Conservation (phyloP, 2,888 invertebrate species). For the Diplolepis rosae region DNA sequence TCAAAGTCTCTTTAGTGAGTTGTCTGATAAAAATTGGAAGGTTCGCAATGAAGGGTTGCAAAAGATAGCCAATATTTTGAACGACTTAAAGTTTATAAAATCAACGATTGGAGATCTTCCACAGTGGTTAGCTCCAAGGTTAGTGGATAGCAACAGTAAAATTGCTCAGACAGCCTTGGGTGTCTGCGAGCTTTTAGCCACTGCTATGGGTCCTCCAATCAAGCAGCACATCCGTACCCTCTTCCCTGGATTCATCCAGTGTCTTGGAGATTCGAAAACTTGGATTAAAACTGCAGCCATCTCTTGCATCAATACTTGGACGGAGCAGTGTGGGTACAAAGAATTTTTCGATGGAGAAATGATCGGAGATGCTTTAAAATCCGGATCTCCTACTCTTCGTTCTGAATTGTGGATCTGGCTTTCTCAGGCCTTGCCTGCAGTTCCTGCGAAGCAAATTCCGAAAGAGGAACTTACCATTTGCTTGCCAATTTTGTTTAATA, state of each 20-base stretch:
- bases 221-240: slow-evolving; percentile 87
- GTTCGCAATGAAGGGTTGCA: slow-evolving; percentile 77
- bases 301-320: slow-evolving; percentile 90
- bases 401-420: slow-evolving; percentile 91
- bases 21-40: slow-evolving; percentile 96
- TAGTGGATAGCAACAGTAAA: slow-evolving; percentile 94
- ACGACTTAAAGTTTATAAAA: slow-evolving; percentile 87
- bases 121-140: slow-evolving; percentile 83
- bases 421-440: slow-evolving; percentile 85
- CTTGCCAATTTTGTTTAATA: slow-evolving; percentile 85
- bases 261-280: slow-evolving; percentile 82
- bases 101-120: slow-evolving; percentile 89
- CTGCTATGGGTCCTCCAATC: slow-evolving; percentile 87
- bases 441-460: slow-evolving; percentile 82
- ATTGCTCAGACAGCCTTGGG: slow-evolving; percentile 88
- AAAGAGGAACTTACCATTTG: slow-evolving; percentile 88
- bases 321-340: slow-evolving; percentile 86
- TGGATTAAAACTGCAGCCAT: slow-evolving; percentile 88
- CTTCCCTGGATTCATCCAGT: slow-evolving; percentile 87
- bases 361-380: slow-evolving; percentile 88
- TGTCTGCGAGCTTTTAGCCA: slow-evolving; percentile 87
- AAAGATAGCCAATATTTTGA: slow-evolving; percentile 82
- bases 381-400: slow-evolving; percentile 88
- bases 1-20: slow-evolving; percentile 85
- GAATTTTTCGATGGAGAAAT: slow-evolving; percentile 93